phyloP scores from a whole-genome alignment of 2,113 vertebrate species.

The Balaeniceps rex region DNA sequence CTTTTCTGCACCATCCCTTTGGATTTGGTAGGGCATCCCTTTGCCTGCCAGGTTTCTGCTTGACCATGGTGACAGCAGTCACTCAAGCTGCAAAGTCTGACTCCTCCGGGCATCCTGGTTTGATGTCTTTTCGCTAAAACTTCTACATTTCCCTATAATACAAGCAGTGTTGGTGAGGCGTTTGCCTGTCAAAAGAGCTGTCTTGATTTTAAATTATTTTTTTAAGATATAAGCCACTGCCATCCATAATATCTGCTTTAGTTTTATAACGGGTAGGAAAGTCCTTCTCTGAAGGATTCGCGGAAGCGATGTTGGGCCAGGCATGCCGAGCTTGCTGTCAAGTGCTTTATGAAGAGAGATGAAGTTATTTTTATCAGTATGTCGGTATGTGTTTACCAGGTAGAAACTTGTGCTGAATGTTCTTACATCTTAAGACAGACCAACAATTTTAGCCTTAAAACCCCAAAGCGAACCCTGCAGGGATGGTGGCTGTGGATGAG shows the following conservation, averaged over 20 bases:
- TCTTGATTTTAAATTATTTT: neutral
- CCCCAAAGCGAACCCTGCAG: neutral
- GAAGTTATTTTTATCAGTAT: neutral
- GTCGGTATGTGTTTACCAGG: neutral
- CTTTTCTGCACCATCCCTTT: neutral
- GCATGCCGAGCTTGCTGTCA: neutral
- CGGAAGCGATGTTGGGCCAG: neutral
- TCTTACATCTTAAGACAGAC: no score
- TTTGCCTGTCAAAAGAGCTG: neutral
- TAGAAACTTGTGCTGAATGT: no score
- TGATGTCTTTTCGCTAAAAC: neutral
- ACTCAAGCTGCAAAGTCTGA: neutral
- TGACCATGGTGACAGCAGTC: neutral
- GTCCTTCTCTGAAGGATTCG: neutral
- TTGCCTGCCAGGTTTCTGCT: neutral
- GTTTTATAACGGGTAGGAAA: neutral
- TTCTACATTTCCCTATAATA: fast-evolving
- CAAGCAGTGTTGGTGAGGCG: neutral
- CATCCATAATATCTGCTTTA: fast-evolving
- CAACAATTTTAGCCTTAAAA: neutral
- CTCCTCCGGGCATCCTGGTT: neutral
- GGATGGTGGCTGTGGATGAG: neutral
- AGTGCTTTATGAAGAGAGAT: neutral
- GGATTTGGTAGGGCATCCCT: neutral
- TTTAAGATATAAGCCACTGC: neutral